A percentile compares a stretch with the other conserved stretches of the same genome.
Evolutionary conservation across 2,888 invertebrate species (phyloP).

Genomic region (Epirrhoe tristata): DNA sequence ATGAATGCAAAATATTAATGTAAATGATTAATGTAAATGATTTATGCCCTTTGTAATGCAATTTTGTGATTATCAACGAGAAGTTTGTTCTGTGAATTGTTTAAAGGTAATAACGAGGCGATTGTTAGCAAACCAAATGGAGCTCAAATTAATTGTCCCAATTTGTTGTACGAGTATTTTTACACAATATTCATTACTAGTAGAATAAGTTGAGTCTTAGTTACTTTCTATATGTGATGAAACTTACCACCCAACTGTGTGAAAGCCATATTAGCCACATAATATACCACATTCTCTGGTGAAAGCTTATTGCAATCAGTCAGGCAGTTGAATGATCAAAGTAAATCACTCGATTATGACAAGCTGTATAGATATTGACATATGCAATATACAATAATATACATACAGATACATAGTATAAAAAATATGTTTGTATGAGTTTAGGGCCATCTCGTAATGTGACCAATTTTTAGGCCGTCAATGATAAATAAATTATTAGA

Average conservation of each 20-base stretch:
- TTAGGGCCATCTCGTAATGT: no score
- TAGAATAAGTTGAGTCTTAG: background rate
- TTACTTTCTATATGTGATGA: background rate
- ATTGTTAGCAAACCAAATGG: background rate
- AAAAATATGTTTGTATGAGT: no score
- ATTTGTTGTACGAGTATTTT: background rate
- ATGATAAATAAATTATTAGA: background rate
- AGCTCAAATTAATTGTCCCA: background rate
- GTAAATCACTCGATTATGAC: background rate
- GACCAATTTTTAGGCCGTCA: background rate
- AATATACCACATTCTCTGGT: background rate
- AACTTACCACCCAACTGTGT: background rate
- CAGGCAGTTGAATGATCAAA: constrained; percentile 1
- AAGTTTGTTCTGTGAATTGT: background rate
- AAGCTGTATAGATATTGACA: background rate
- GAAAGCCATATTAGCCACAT: background rate
- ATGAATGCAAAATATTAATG: constrained; percentile 54
- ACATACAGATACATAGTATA: no score
- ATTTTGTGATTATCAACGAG: constrained; percentile 14
- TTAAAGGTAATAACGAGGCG: background rate
- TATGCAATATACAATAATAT: background rate
- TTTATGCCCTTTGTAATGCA: constrained; percentile 35
- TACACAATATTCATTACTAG: background rate
- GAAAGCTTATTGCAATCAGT: background rate
- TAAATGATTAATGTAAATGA: constrained; percentile 47